phyloP scores from a whole-genome alignment of 2,113 vertebrate species.

The Bujurquina vittata region DNA sequence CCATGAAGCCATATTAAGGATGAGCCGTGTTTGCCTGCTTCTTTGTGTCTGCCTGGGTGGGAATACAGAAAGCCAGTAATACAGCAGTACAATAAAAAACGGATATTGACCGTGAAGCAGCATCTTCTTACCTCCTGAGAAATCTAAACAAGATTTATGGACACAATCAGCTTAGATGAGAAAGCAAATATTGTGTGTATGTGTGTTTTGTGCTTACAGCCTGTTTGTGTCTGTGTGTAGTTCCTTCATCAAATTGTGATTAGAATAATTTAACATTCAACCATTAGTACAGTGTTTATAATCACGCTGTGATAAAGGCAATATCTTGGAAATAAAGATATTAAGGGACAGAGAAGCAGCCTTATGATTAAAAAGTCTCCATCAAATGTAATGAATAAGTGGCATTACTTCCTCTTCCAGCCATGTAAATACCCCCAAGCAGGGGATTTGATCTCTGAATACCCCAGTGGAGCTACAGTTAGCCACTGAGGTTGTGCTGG shows the following conservation, averaged over 20 bases:
- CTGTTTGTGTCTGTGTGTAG: background rate
- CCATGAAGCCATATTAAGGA: constrained; percentile 24
- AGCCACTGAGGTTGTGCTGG: background rate
- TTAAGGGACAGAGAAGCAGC: background rate
- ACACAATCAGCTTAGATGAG: constrained; percentile 46
- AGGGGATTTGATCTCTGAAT: background rate
- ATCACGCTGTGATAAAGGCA: background rate
- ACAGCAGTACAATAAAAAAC: constrained; percentile 49
- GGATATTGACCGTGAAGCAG: constrained; percentile 51
- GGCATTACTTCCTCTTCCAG: background rate
- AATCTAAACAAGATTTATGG: constrained; percentile 48
- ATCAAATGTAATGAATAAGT: background rate
- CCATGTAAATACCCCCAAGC: background rate
- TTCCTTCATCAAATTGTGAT: background rate
- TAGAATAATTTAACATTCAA: background rate
- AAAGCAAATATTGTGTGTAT: constrained; percentile 17
- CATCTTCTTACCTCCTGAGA: constrained; percentile 34
- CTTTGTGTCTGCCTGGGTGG: constrained; percentile 4
- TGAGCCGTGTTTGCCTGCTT: constrained; percentile 29
- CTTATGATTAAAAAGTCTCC: background rate
- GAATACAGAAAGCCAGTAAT: constrained; percentile 26
- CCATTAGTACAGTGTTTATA: background rate
- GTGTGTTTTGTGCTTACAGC: background rate
- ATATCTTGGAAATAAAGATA: background rate
- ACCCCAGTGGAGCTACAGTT: background rate